Evolutionary conservation across 2,113 vertebrate genomes (phyloP).

Genomic region (Puma concolor): DNA sequence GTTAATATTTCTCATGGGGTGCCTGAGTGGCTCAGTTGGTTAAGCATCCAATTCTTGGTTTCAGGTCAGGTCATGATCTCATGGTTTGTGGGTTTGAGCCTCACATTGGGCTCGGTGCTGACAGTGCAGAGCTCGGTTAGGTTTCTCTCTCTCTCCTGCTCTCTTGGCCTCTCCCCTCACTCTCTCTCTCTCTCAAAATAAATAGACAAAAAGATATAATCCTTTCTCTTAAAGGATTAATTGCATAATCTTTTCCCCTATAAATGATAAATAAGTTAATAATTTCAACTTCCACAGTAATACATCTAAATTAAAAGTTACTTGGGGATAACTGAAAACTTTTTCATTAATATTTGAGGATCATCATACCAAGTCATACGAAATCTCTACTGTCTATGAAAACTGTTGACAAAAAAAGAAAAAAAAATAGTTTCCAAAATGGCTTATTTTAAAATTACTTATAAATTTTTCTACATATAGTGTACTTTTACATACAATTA

Average conservation of each 20-base stretch:
- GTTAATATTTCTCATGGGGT: not conserved
- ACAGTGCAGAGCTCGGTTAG: too few relatives aligned
- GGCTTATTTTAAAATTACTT: not conserved
- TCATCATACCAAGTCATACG: not conserved
- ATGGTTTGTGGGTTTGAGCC: too few relatives aligned
- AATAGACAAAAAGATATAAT: too few relatives aligned
- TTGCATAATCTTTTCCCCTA: not conserved
- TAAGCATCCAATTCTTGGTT: too few relatives aligned
- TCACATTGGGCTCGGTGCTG: too few relatives aligned
- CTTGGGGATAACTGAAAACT: not conserved
- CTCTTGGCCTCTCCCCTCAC: too few relatives aligned
- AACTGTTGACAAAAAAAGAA: not conserved
- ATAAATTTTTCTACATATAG: not conserved
- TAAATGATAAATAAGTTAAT: constrained; percentile 43
- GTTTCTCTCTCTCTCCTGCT: too few relatives aligned
- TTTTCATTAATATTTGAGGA: constrained; percentile 22
- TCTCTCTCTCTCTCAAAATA: too few relatives aligned
- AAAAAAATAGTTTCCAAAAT: constrained; percentile 7
- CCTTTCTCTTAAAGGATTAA: constrained; percentile 33
- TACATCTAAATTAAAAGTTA: not conserved
- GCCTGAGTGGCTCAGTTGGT: too few relatives aligned
- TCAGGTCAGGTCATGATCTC: too few relatives aligned
- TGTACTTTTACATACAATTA: not conserved
- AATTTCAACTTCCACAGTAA: not conserved
- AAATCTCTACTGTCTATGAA: not conserved